Evolutionary conservation across 2,888 invertebrate genomes (phyloP).

Genomic region (Homarus gammarus): DNA sequence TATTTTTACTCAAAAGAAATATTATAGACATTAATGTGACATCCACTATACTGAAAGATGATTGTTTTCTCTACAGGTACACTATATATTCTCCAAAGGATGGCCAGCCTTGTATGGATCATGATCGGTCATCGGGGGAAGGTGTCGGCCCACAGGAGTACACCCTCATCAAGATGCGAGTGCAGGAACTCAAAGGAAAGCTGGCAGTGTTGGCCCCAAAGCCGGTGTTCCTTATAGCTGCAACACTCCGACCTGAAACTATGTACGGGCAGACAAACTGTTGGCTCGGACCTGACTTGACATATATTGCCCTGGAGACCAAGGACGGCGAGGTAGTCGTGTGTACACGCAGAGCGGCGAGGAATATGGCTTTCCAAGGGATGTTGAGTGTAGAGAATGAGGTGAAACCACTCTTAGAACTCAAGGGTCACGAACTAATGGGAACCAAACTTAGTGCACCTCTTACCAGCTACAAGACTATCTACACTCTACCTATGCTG

Average conservation of each 20-base stretch:
- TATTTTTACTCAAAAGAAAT: too few species aligned
- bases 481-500: conserved; percentile 97
- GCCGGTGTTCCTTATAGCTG: conserved; percentile 91
- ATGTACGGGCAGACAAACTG: conserved; percentile 99
- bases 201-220: conserved; percentile 40
- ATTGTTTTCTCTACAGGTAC: conserved; percentile 81
- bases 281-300: conserved; percentile 97
- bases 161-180: conserved; percentile 95
- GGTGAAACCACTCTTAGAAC: conserved; percentile 85
- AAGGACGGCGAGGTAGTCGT: conserved; percentile 85
- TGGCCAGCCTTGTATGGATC: conserved; percentile 99
- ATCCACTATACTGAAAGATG: too few species aligned
- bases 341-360: conserved; percentile 91
- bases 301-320: conserved; percentile 88
- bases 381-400: conserved; percentile 90
- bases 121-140: conserved; percentile 96
- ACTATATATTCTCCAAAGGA: conserved; percentile 98
- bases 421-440: conserved; percentile 88
- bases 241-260: conserved; percentile 98
- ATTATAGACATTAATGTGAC: too few species aligned
- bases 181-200: conserved; percentile 84
- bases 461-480: conserved; percentile 87
- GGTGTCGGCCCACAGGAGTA: conserved; percentile 99
- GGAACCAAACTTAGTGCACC: conserved; percentile 92
- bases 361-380: conserved; percentile 97